Conservation (phyloP, 2,113 vertebrate genomes). For the Andinoacara biseriatus region DNA sequence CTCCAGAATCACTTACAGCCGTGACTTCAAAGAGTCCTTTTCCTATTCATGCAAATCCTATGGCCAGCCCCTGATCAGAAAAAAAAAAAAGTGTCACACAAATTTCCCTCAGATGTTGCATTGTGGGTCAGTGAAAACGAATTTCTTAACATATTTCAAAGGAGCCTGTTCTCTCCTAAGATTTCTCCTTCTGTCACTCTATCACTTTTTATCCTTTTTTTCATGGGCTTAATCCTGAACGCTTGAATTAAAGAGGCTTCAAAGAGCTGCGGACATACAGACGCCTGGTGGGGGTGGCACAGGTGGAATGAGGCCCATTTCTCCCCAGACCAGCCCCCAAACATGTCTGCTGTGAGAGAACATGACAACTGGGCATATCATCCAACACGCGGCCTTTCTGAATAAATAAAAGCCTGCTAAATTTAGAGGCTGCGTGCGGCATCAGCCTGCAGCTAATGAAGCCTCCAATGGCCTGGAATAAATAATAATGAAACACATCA, state of each 20-base stretch:
- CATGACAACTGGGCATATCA: conserved; percentile 39
- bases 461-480: conserved; percentile 70
- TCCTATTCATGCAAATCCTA: conserved; percentile 66
- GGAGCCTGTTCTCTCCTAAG: conserved; percentile 45
- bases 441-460: conserved; percentile 72
- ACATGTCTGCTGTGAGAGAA: conserved; percentile 30
- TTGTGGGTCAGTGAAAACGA: conserved; percentile 64
- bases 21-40: conserved; percentile 69
- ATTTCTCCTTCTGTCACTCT: conserved; percentile 54
- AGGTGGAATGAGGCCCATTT: conserved; percentile 61
- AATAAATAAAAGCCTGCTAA: conserved; percentile 71
- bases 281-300: conserved; percentile 48
- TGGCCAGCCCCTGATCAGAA: conserved; percentile 35
- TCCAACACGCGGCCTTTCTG: conserved; percentile 44
- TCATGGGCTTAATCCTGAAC: conserved; percentile 65
- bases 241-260: conserved; percentile 70
- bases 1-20: conserved; percentile 45
- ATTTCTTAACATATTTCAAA: conserved; percentile 69
- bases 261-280: conserved; percentile 62
- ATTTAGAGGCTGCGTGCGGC: conserved; percentile 63
- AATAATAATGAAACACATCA: conserved; percentile 74
- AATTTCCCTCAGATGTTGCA: conserved; percentile 65
- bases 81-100: conserved; percentile 42
- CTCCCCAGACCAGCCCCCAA: conserved; percentile 24
- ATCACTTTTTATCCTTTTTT: conserved; percentile 62